A percentile compares a stretch with the other conserved stretches of the same genome.
phyloP scores from a whole-genome alignment of 2,888 invertebrate genomes.

The Toxonevra muliebris region DNA sequence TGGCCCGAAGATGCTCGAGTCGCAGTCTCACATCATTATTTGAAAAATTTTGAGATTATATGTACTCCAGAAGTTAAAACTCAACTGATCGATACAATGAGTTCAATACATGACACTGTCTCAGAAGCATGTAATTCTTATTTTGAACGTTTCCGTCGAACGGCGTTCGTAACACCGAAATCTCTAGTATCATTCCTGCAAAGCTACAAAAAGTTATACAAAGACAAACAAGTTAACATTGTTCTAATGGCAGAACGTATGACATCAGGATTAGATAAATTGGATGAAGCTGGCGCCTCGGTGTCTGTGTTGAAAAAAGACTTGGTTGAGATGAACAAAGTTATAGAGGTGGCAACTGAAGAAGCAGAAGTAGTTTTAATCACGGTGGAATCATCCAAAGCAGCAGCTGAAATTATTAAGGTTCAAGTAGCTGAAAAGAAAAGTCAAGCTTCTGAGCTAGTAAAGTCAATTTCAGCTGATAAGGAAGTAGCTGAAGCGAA shows the following conservation, averaged over 20 bases:
- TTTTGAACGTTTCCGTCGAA: constrained; percentile 81
- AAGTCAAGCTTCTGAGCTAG: constrained; percentile 80
- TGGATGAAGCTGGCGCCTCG: constrained; percentile 85
- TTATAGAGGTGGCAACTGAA: constrained; percentile 80
- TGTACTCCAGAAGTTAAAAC: constrained; percentile 75
- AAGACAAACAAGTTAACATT: constrained; percentile 76
- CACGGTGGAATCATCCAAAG: constrained; percentile 82
- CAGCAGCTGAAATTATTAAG: constrained; percentile 83
- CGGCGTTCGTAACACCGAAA: constrained; percentile 89
- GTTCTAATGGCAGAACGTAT: constrained; percentile 80
- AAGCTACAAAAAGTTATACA: constrained; percentile 83
- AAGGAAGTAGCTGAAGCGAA: constrained; percentile 83
- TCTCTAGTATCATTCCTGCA: constrained; percentile 86
- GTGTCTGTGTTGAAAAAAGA: constrained; percentile 84
- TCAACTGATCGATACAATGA: constrained; percentile 83
- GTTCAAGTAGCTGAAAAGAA: constrained; percentile 83
- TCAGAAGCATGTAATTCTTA: constrained; percentile 78
- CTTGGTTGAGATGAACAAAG: constrained; percentile 78
- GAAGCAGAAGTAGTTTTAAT: constrained; percentile 82
- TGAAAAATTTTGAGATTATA: constrained; percentile 73
- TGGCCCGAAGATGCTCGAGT: constrained; percentile 89
- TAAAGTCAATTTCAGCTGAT: constrained; percentile 81
- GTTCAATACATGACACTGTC: constrained; percentile 83
- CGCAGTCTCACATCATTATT: constrained; percentile 83
- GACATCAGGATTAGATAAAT: constrained; percentile 85